Conservation (phyloP, 2,888 invertebrate genomes). For the Microplitis deprimator region DNA sequence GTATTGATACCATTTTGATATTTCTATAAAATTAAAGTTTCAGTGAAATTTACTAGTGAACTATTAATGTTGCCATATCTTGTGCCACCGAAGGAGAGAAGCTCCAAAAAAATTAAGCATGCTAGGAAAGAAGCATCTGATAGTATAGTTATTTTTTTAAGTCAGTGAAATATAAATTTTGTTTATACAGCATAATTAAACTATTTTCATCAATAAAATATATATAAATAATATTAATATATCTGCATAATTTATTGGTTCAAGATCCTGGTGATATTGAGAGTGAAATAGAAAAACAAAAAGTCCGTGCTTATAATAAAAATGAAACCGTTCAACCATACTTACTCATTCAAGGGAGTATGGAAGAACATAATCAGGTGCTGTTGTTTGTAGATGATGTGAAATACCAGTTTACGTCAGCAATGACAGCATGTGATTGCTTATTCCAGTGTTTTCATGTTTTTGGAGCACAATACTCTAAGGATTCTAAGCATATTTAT, state of each 20-base stretch:
- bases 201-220: too few species aligned
- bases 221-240: too few species aligned
- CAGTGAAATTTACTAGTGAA: too few species aligned
- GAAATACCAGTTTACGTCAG: not conserved
- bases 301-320: not conserved
- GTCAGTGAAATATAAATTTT: not conserved
- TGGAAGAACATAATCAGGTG: not conserved
- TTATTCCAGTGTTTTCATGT: not conserved
- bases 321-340: not conserved
- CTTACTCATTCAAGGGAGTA: not conserved
- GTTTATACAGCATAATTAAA: not conserved
- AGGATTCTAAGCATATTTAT: not conserved
- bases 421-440: slow-evolving; percentile 3
- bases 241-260: not conserved
- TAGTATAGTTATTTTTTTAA: not conserved
- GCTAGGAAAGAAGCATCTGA: not conserved
- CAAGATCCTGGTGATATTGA: not conserved
- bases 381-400: not conserved
- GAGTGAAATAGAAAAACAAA: not conserved
- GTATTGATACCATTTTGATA: too few species aligned
- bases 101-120: too few species aligned
- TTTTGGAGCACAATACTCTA: slow-evolving; percentile 2
- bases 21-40: too few species aligned
- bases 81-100: too few species aligned
- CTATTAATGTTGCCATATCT: too few species aligned